Evolutionary conservation across 2,888 invertebrate genomes (phyloP), one percentile per base, ranked within the genome.

Genomic region (Biston betularia): DNA sequence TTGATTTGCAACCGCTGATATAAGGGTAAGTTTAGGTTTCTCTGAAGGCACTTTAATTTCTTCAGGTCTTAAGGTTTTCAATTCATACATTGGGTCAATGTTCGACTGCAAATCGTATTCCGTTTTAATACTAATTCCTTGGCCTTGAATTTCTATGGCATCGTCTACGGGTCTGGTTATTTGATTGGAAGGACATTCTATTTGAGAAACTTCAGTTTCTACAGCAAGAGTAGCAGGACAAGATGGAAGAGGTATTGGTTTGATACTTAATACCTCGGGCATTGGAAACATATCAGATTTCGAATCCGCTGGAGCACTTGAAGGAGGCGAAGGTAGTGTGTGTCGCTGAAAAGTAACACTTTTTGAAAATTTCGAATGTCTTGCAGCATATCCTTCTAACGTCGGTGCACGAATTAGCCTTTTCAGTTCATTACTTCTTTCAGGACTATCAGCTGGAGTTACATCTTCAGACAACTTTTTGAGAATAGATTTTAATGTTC

Each of bases 341-440:
- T 97, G 97, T 69, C 96, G 94, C 89, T 98, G 97, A 92, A 97
- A 98, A 70, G 97, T 97, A 72, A 98, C 97, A 89, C 97, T 97
- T 94, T 98, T 98, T 59, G 97, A 95, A 86, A 98, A 95, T 88
- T 98, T 98, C 72, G 97, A 97, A 90, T 97, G 97, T 82, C 98
- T 94, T 59, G 97, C 97, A 67, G 97, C 97, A 89, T 97, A 98
- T 68, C 98, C 98, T 94, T 97, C 97, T 77, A 98, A 93, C 68
- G 97, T 98, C 70, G 97, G 98, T 38, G 97, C 97, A 81, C 96
- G 94, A 91, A 97, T 96, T 69, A 98, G 90, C 82, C 95, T 96
- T 77, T 94, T 95, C 63, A 96, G 90, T 81, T 97, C 96, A 69
- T 93, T 95, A 73, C 82, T 90, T 73, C 90, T 90, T 72, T 92